Evolutionary conservation across 2,113 vertebrate genomes (phyloP), one percentile per base, ranked within the genome.

Genomic region (Bubo bubo): DNA sequence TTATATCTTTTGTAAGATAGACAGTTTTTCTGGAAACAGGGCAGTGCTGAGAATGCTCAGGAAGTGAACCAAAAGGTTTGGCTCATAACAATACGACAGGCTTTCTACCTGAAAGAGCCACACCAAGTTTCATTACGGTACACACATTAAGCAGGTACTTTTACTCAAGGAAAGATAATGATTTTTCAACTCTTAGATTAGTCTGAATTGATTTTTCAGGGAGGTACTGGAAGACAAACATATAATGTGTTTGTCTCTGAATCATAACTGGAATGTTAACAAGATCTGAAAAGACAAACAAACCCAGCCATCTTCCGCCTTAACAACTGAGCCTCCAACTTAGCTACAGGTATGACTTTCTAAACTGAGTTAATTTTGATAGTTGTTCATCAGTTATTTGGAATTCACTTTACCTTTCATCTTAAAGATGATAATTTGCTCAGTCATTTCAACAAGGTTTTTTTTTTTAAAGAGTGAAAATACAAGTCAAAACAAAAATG

Each of bases 71-170:
- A 73, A 47, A 11, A 92, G 6, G 14, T 59, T 32, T 84, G 27
- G 21, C 5, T 85, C 13, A 4, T 22, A 77, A 66, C 1, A 30
- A 37, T 0, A 34, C 26, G 34, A 63, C 80, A 75, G 27, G 34
- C 5, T 71, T 79, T 37, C 50, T 60, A 82, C 52, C 6, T 1
- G 2, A 37, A 93, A 60, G 4, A 70, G n/a, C 1, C 13, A 59
- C 1, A 3, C 3, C 26, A 43, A 15, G 28, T 79, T 70, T 86
- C 49, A 64, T 47, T 60, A 74, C 0, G 0, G 30, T 43, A 68
- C 8, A 39, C 1, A 12, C 1, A 64, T 20, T 49, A 64, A 35
- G 22, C n/a, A 93, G 43, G 43, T 55, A 59, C 32, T 52, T 56
- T 37, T 72, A 49, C 10, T 35, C 60, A 45, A 50, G 18, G 35